Conservation (phyloP, 1,140 invertebrate genomes). For the roundworm (Caenorhabditis elegans) region WBcel235 BX284606.5:4871001-4871500, state of each 20-base stretch:
- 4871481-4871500: background rate
- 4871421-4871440: background rate
- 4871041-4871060: slow-evolving; percentile 32
- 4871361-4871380: background rate
- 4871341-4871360: slow-evolving; percentile 29
- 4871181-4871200: background rate
- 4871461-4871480: background rate
- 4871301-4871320: slow-evolving; percentile 4
- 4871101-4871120: background rate
- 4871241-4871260: background rate
- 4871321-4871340: slow-evolving; percentile 6
- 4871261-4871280: background rate
- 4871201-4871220: slow-evolving; percentile 20
- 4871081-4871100: background rate
- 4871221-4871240: background rate
- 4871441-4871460: background rate
- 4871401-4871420: slow-evolving; percentile 22
- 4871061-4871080: background rate
- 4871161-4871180: slow-evolving; percentile 23
- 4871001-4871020: slow-evolving; percentile 36
- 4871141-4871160: background rate
- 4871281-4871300: background rate
- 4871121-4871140: background rate
- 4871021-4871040: slow-evolving; percentile 44
- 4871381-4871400: slow-evolving; percentile 15